Evolutionary conservation across 92 coral and sea anemone genomes (phyloP).

Genomic region (Porites divaricata): DNA sequence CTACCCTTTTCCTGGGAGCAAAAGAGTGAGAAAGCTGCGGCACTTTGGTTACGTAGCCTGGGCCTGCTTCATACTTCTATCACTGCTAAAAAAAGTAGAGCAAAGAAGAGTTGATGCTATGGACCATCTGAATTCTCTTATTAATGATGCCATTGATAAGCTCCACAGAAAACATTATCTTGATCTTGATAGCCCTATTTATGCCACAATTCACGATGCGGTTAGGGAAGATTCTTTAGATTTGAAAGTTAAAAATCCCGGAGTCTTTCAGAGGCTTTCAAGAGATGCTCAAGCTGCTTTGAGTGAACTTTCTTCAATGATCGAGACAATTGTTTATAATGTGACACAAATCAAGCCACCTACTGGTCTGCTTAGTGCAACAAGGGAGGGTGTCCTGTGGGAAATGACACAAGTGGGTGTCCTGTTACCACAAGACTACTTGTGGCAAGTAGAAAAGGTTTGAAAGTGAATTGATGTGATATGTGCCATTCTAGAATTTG

Average conservation of each 20-base stretch:
- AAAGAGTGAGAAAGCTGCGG: constrained; percentile 68
- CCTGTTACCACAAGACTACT: constrained; percentile 63
- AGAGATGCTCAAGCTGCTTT: constrained; percentile 63
- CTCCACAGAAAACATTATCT: constrained; percentile 68
- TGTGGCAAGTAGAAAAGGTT: constrained; percentile 91
- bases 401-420: constrained; percentile 68
- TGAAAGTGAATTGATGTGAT: background rate
- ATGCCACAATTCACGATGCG: constrained; percentile 50
- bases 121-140: constrained; percentile 58
- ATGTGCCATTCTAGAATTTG: no score
- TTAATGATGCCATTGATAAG: constrained; percentile 62
- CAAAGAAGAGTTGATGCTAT: constrained; percentile 59
- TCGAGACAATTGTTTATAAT: constrained; percentile 72
- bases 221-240: constrained; percentile 66
- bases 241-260: constrained; percentile 70
- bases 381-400: constrained; percentile 87
- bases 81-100: constrained; percentile 36
- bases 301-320: constrained; percentile 65
- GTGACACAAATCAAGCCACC: constrained; percentile 57
- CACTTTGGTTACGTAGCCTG: constrained; percentile 78
- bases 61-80: constrained; percentile 80
- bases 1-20: constrained; percentile 84
- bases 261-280: constrained; percentile 75
- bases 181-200: constrained; percentile 54
- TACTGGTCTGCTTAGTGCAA: constrained; percentile 59